Percentiles rank a stretch among this genome's conserved stretches.
phyloP scores from a whole-genome alignment of 2,113 vertebrate species.

The Orycteropus afer region DNA sequence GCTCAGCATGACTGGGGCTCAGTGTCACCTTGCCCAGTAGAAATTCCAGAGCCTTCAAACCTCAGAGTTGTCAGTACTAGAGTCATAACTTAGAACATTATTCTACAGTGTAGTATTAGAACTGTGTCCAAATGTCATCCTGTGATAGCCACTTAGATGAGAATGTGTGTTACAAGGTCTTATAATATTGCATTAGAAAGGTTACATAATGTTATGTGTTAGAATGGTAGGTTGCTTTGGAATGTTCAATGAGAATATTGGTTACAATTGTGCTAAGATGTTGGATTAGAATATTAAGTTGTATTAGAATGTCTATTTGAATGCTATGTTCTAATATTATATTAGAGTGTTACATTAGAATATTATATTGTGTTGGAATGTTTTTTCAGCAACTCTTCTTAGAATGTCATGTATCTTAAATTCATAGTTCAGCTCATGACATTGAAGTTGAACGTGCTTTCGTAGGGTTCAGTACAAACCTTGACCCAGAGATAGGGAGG shows the following conservation, averaged over 20 bases:
- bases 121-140: slow-evolving; percentile 19
- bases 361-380: not conserved
- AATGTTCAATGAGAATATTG: slow-evolving; percentile 26
- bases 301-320: not conserved
- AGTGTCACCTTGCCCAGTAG: not conserved
- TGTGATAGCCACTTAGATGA: slow-evolving; percentile 9
- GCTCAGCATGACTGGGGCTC: not conserved
- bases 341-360: not conserved
- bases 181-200: not conserved
- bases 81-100: slow-evolving; percentile 34
- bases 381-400: slow-evolving; percentile 38
- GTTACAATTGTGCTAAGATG: slow-evolving; percentile 25
- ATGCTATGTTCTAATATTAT: not conserved
- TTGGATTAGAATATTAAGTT: slow-evolving; percentile 49
- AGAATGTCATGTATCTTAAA: not conserved
- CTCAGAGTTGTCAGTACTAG: not conserved
- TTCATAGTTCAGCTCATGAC: not conserved
- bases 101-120: not conserved
- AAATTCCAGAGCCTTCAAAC: not conserved
- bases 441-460: not conserved
- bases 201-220: not conserved
- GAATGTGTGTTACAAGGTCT: slow-evolving; percentile 8
- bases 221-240: not conserved
- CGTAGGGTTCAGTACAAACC: rapidly evolving
- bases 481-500: not conserved